phyloP scores from a whole-genome alignment of 2,113 vertebrate species.

The Tragelaphus imberbis region DNA sequence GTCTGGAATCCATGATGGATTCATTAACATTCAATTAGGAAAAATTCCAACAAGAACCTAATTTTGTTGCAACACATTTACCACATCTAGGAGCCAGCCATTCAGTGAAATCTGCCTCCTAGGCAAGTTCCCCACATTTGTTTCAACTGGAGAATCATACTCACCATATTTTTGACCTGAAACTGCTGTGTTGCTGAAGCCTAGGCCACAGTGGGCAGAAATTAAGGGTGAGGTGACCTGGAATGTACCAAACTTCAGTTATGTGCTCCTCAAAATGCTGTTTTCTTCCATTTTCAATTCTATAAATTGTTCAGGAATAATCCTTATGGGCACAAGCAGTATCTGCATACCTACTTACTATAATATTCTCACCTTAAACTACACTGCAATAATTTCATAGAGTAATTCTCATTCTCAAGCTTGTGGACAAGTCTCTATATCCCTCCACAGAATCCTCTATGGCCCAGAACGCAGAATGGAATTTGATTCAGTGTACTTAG shows the following conservation, averaged over 20 bases:
- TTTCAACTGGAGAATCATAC: not conserved
- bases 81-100: not conserved
- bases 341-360: not conserved
- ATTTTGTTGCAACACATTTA: not conserved
- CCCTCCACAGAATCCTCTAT: not conserved
- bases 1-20: not conserved
- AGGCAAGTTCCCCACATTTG: not conserved
- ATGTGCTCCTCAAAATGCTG: not conserved
- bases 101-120: not conserved
- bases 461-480: not conserved
- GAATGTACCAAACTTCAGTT: not conserved
- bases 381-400: not conserved
- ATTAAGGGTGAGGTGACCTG: too few species aligned
- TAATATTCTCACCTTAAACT: constrained; percentile 1
- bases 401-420: not conserved
- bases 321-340: not conserved
- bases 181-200: not conserved
- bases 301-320: not conserved
- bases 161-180: not conserved
- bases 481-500: constrained; percentile 45
- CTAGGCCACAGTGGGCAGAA: not conserved
- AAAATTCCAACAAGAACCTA: not conserved
- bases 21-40: constrained; percentile 10
- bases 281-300: not conserved
- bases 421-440: not conserved